Base-by-base conservation (phyloP, 2,888 invertebrate genomes). In the Ophion slaviceki region DNA sequence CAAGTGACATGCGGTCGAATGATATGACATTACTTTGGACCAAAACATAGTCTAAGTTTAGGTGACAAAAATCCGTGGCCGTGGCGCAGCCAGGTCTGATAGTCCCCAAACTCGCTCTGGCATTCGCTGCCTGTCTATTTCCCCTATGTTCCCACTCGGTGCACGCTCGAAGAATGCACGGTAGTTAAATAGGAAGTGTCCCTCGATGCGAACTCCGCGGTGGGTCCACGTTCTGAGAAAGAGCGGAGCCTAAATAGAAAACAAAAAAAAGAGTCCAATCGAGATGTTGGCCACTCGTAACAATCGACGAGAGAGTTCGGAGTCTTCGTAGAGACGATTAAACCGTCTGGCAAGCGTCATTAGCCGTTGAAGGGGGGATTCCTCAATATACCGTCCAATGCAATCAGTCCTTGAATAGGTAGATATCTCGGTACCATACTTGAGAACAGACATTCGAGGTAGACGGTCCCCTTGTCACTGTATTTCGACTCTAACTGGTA, bases 141-240 rank as follows among this genome's bases (percentile, higher is more conserved):
- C 66, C 57, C 66, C 32, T 66, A 53, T 47, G 66, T 66, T 66
- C 32, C 53, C 2, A 10, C 11, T 66, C 20, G 7, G 32, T 71
- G 32, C 45, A 64, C 40, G 24, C 32, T 47, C 24, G 32, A 68
- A 76, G 61, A 59, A 66, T 61, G 24, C 10, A 20, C 66, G 36
- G 68, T 82, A 61, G 86, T 77, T 86, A 86, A 86, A 82, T 86
- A 86, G 86, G 86, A 86, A 86, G 82, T 86, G 86, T 86, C 82
- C 75, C 82, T 82, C 85, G 82, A 86, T 85, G 85, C 85, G 66
- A 82, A 72, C 85, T 71, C 85, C 82, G 86, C 83, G 82, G 82
- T 83, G 80, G 83, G 67, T 83, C 86, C 80, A 83, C 74, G 68
- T 72, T 76, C 75, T 62, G 53, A 83, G 86, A 83, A 86, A 83